These are phyloP conservation scores for Pollenia angustigena DNA, from an alignment of 2,888 invertebrate species.

Conservation along the genomic window DNA sequence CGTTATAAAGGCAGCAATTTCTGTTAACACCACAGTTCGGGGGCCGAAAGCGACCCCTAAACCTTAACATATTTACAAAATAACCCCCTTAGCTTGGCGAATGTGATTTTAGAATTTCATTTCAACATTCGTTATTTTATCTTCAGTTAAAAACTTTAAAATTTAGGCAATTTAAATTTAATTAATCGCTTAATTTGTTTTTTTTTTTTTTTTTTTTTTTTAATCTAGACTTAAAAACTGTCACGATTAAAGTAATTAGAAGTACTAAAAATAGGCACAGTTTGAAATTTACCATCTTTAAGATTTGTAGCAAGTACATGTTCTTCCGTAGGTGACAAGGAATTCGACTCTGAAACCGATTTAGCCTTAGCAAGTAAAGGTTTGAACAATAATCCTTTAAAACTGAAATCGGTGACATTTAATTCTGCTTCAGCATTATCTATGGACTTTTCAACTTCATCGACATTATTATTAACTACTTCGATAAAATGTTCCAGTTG, in stretches of 20 bases:
- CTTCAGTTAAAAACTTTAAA: too few species aligned
- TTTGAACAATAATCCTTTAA: constrained; percentile 86
- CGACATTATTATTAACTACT: constrained; percentile 85
- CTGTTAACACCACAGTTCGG: too few species aligned
- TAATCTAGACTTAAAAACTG: background rate
- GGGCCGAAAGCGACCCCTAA: too few species aligned
- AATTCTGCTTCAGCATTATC: constrained; percentile 87
- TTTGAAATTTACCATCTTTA: constrained; percentile 81
- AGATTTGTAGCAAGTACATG: constrained; percentile 60
- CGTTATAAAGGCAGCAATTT: too few species aligned
- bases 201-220: background rate
- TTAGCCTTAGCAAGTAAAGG: constrained; percentile 85
- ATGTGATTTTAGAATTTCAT: too few species aligned
- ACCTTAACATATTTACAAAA: too few species aligned
- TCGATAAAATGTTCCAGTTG: constrained; percentile 86
- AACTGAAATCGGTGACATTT: constrained; percentile 86
- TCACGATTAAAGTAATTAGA: constrained; percentile 80
- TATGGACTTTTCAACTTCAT: constrained; percentile 86
- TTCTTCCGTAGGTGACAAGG: constrained; percentile 54
- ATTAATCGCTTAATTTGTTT: background rate
- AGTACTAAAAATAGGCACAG: constrained; percentile 81
- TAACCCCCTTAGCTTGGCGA: too few species aligned
- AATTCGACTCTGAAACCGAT: constrained; percentile 56
- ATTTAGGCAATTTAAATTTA: background rate
- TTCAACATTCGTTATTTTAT: too few species aligned